Base-by-base conservation (phyloP, 2,113 vertebrate genomes). In the Albula glossodonta region DNA sequence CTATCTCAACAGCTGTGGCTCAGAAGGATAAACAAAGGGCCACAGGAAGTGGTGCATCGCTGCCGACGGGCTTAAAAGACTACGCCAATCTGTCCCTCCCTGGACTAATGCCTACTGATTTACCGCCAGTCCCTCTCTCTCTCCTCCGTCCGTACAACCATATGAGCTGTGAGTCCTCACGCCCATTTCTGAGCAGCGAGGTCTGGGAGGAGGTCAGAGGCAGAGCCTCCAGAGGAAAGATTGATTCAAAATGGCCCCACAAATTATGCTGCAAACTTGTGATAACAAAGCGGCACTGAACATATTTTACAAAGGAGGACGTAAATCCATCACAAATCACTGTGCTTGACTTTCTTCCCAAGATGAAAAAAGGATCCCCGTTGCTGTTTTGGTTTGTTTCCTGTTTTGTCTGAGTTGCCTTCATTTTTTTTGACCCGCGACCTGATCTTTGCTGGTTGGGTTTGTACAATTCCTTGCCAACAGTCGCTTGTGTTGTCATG, bases 1-100 rank as follows among this genome's bases (percentile, higher is more conserved):
- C 95, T 95, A 93, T 92, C 91, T 90, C 63, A 92, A 94, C 95
- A 95, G 95, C 95, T 96, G 95, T 93, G 90, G 93, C 91, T 94
- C 94, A 90, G 87, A 89, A 94, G 91, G 84, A 89, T 88, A 94
- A 93, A 95, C 94, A 96, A 95, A 95, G 94, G 95, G 90, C 90
- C 5, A 52, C 89, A 94, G 95, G 94, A 95, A 94, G 94, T 93
- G 92, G 93, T 90, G 93, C 94, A 93, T 95, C 94, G 94, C 91
- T 92, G 91, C 92, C 92, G 93, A 94, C 89, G 90, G 85, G 91
- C 91, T 92, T 92, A 94, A 90, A 92, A 91, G 90, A 86, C 92
- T 41, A 92, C 89, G 90, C 83, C 88, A 89, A 91, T 93, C 93
- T 93, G 91, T 90, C 92, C 89, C 83, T 87, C 90, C 91, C 90